Evolutionary conservation across 2,888 invertebrate genomes (phyloP), one percentile per base, ranked within the genome.

Genomic region (Agapostemon virescens): DNA sequence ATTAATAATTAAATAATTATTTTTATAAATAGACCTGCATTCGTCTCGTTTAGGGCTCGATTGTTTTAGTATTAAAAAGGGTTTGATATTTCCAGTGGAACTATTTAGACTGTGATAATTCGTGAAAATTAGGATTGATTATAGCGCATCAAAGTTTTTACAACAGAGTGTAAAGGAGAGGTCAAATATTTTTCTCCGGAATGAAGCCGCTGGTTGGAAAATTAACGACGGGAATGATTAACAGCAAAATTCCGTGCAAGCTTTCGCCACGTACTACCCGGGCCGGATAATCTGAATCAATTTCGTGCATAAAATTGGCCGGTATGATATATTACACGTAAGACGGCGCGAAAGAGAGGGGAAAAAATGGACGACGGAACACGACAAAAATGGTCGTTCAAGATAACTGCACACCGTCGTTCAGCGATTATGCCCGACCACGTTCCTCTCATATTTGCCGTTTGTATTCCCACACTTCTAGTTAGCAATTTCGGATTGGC

Each of bases 401-500:
- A 42, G 58, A 13, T 64, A 72, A 69, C 15, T 23, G 20, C 20
- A n/a, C 3, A n/a, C 45, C 64, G 23, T 0, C 13, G 52, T n/a
- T 49, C 11, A 26, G 17, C 55, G 55, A 78, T 61, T 73, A 69
- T 78, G 64, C 72, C 26, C 36, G 17, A 52, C n/a, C 79, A 69
- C 49, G 79, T 36, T 58, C 38, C 15, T 26, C 26, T 20, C 42
- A 49, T 36, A 61, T 42, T 36, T 68, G 15, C 36, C 33, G 52
- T 36, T 42, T 40, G 70, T 20, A 40, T 15, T 45, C 20, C 30
- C 30, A 33, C 55, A 26, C 55, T 52, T 69, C 72, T 64, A 30
- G 52, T 78, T 55, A 80, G 63, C 61, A 64, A 68, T 55, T 55
- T 64, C 38, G 66, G 45, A 49, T 58, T 73, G 79, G 38, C 70